Percentiles rank a stretch among this genome's conserved stretches.
Conservation (phyloP, 92 coral and sea anemone genomes). For the Hydrozoanthus gracilis region DNA sequence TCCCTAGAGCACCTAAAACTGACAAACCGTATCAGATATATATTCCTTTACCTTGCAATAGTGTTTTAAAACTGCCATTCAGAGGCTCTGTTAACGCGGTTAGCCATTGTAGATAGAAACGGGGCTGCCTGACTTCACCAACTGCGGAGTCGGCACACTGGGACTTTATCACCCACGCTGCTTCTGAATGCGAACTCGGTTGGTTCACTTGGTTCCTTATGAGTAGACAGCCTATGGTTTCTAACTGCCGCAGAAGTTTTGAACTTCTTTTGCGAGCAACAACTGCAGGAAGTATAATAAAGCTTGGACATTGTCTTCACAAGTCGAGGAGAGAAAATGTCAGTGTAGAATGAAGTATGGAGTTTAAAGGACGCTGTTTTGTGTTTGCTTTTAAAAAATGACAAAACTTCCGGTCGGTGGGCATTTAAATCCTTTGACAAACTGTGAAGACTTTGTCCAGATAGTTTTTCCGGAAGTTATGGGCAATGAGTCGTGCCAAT, state of each 20-base stretch:
- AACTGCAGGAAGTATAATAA: slow-evolving; percentile 22
- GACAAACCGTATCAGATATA: slow-evolving; percentile 7
- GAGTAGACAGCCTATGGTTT: slow-evolving; percentile 16
- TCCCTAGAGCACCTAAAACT: neutral
- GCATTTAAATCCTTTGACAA: neutral
- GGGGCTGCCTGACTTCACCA: neutral
- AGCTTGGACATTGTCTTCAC: slow-evolving; percentile 8
- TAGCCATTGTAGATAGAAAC: neutral
- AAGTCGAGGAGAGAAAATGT: neutral
- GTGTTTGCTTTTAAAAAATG: slow-evolving; percentile 28
- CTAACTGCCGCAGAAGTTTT: slow-evolving; percentile 16
- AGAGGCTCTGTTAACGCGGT: slow-evolving; percentile 7
- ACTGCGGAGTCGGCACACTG: slow-evolving; percentile 10
- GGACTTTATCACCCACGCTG: slow-evolving; percentile 14
- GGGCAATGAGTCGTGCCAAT: neutral
- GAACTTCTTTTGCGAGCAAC: slow-evolving; percentile 10
- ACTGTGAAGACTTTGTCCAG: slow-evolving; percentile 14
- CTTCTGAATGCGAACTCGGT: slow-evolving; percentile 11
- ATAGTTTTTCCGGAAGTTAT: slow-evolving; percentile 23
- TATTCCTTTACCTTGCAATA: slow-evolving; percentile 2
- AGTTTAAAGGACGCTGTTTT: slow-evolving; percentile 21
- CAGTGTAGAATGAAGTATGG: neutral
- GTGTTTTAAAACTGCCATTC: slow-evolving; percentile 30
- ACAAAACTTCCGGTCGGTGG: slow-evolving; percentile 7
- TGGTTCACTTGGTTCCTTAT: slow-evolving; percentile 1